phyloP scores from a whole-genome alignment of 2,797 vertebrate species.

The Sebastes taczanowskii region DNA sequence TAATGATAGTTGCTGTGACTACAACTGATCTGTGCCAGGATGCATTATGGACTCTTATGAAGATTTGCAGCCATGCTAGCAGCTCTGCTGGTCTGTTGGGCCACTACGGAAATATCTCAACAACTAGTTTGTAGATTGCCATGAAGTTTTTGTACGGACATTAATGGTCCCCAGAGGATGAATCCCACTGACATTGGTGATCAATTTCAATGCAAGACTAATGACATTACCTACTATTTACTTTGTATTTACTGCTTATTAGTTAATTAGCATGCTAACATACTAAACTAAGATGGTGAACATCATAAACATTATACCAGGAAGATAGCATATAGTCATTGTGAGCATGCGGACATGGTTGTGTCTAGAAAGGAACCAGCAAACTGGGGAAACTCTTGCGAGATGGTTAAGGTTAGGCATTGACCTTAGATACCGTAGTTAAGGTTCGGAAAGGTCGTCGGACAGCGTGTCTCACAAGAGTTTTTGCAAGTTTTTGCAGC shows the following conservation, averaged over 20 bases:
- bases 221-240: neutral
- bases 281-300: neutral
- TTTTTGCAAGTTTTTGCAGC: no score
- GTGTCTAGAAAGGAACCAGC: neutral
- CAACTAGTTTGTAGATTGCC: neutral
- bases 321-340: neutral
- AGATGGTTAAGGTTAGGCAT: no score
- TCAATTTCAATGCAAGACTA: neutral
- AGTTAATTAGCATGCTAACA: neutral
- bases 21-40: neutral
- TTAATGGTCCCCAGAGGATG: neutral
- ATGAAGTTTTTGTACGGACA: neutral
- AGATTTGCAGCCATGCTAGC: neutral
- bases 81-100: no score
- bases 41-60: neutral
- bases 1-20: neutral
- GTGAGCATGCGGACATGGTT: neutral
- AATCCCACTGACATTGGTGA: neutral
- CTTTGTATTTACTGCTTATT: neutral
- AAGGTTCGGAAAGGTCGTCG: fast-evolving
- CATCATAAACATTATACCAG: neutral
- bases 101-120: neutral
- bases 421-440: no score
- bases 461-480: no score
- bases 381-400: no score